A percentile compares a stretch with the other conserved stretches of the same genome.
Evolutionary conservation across 1,140 invertebrate species (phyloP).

Genomic region (Oppia nitens): DNA sequence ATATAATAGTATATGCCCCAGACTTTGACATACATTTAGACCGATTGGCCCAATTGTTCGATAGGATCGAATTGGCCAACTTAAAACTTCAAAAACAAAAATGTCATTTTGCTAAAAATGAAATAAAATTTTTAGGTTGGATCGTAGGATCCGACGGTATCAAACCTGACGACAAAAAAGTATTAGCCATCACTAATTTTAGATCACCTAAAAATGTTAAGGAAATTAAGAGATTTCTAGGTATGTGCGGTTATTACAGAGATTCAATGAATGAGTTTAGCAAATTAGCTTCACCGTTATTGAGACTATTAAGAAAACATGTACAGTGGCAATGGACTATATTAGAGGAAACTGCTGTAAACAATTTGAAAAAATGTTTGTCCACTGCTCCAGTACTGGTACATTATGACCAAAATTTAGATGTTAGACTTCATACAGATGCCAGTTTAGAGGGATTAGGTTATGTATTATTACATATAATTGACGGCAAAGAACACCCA

Average conservation of each 20-base stretch:
- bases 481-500: slow-evolving; percentile 27
- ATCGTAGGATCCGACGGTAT: neutral
- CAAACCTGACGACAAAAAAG: neutral
- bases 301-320: slow-evolving; percentile 29
- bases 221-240: slow-evolving; percentile 24
- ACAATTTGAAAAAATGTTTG: slow-evolving; percentile 25
- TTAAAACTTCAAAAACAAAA: slow-evolving; percentile 20
- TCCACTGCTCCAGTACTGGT: slow-evolving; percentile 20
- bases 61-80: neutral
- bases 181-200: slow-evolving; percentile 14
- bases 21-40: slow-evolving; percentile 12
- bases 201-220: slow-evolving; percentile 18
- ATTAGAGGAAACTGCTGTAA: slow-evolving; percentile 24
- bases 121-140: slow-evolving; percentile 16
- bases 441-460: slow-evolving; percentile 24
- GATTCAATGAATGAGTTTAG: slow-evolving; percentile 24
- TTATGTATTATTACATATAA: slow-evolving; percentile 30
- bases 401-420: slow-evolving; percentile 16
- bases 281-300: slow-evolving; percentile 25
- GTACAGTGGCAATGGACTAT: slow-evolving; percentile 24
- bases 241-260: slow-evolving; percentile 25
- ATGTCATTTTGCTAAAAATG: slow-evolving; percentile 13
- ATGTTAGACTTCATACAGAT: slow-evolving; percentile 10
- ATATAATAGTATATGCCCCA: slow-evolving; percentile 14
- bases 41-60: neutral